Base-by-base conservation (phyloP, 2,113 vertebrate genomes). In the Gavia stellata region DNA sequence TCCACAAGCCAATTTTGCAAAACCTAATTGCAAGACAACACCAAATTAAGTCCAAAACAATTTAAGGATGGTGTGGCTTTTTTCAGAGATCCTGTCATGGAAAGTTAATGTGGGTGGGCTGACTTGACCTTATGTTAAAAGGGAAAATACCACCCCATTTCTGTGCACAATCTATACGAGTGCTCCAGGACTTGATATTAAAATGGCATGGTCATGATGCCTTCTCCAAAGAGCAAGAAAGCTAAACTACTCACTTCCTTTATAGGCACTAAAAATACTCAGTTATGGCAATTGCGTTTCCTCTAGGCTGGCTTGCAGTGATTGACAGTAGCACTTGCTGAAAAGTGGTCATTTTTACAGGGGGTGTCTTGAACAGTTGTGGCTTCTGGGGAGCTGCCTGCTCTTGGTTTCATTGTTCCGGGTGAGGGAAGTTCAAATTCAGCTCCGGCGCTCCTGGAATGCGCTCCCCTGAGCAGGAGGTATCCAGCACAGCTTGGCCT, bases 291-390 rank as follows among this genome's bases (percentile, higher is more conserved):
- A 55, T 53, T 71, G 21, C 56, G 36, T 81, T 96, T 96, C 90
- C 82, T 71, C 52, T 66, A 63, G 50, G 24, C 62, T 86, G 71
- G 26, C 63, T 83, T 62, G n/a, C 63, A 33, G 63, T 93, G 94
- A 93, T 83, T 93, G 94, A 96, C 86, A 90, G 86, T 26, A 86
- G 55, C 88, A 84, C 86, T 96, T 97, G 95, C 86, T 59, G 80
- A 90, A 78, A 97, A 92, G 80, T n/a, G 16, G 71, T 50, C 26
- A 79, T 91, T 96, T 90, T 83, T 85, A 29, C 44, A 14, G 4
- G 7, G 65, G 34, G 8, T 75, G 8, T 71, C 52, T 47, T 5
- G 10, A 74, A 25, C 34, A 71, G 56, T 47, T 75, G 77, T 3
- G 3, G 26, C 52, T 91, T 89, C 78, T 52, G 72, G 68, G 86